Conservation (phyloP, 2,113 vertebrate species). For the Hippoglossus stenolepis region DNA sequence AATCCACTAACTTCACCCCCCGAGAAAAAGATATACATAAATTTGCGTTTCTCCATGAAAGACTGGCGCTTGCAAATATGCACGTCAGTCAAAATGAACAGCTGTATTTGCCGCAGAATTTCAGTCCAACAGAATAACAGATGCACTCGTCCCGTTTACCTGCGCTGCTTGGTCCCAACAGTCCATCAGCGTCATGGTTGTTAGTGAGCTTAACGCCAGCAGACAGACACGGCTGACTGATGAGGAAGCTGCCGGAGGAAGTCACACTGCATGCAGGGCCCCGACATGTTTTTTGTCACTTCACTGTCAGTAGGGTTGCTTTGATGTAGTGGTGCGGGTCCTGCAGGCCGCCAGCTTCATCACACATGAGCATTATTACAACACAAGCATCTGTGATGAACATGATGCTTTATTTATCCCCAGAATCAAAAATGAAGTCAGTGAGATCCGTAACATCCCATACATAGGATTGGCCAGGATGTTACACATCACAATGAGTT, state of each 20-base stretch:
- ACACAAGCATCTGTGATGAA: conserved; percentile 18
- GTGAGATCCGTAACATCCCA: no score
- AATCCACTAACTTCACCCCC: conserved; percentile 1
- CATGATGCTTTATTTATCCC: neutral
- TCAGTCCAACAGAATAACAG: neutral
- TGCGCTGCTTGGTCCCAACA: conserved; percentile 10
- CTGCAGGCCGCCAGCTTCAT: conserved; percentile 13
- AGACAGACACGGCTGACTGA: conserved; percentile 40
- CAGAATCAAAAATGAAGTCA: no score
- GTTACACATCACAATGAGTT: no score
- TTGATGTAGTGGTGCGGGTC: conserved; percentile 27
- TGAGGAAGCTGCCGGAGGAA: conserved; percentile 27
- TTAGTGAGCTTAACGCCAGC: neutral
- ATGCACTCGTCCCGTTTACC: neutral
- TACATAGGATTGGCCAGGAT: no score
- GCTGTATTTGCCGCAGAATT: neutral
- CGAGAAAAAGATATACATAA: neutral
- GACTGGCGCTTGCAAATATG: neutral
- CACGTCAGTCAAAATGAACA: neutral
- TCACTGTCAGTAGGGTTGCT: conserved; percentile 5
- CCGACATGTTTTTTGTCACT: conserved; percentile 44
- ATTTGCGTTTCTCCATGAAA: neutral
- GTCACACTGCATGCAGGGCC: conserved; percentile 18
- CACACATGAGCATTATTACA: neutral
- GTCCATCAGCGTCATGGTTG: conserved; percentile 10